Percentiles rank a stretch among this genome's conserved stretches.
phyloP scores from a whole-genome alignment of 2,888 invertebrate species.

The Homarus gammarus region DNA sequence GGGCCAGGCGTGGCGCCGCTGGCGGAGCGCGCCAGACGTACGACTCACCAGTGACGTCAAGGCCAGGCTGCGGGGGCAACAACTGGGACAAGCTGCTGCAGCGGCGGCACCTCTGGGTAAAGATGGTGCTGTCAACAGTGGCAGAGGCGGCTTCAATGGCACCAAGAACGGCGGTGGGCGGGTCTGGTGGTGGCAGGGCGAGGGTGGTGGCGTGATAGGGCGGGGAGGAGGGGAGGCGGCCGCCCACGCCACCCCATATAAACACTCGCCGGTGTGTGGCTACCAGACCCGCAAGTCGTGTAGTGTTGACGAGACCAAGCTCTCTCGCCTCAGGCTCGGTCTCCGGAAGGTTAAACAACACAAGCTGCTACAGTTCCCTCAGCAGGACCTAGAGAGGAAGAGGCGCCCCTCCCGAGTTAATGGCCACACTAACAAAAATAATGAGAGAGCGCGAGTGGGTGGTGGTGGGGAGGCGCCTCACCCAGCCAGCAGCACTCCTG shows the following conservation, averaged over 20 bases:
- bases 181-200: conserved; percentile 18
- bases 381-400: conserved; percentile 10
- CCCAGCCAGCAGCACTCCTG: background rate
- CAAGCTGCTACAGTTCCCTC: conserved; percentile 34
- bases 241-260: conserved; percentile 9
- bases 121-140: background rate
- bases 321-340: conserved; percentile 37
- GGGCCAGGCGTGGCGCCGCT: conserved; percentile 52
- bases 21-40: conserved; percentile 61
- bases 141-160: background rate
- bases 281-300: conserved; percentile 55
- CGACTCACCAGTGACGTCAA: conserved; percentile 30
- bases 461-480: background rate
- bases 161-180: conserved; percentile 11
- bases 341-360: conserved; percentile 46
- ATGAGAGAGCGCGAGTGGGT: background rate
- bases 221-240: conserved; percentile 3
- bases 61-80: conserved; percentile 4
- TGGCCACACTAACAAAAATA: conserved; percentile 3
- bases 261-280: conserved; percentile 14
- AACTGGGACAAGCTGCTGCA: background rate
- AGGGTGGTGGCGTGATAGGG: background rate
- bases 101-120: conserved; percentile 5
- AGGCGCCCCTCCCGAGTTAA: background rate
- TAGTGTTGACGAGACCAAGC: conserved; percentile 47